A percentile compares a stretch with the other conserved stretches of the same genome.
phyloP scores from a whole-genome alignment of 2,888 invertebrate genomes.

The Miltochrista miniata region DNA sequence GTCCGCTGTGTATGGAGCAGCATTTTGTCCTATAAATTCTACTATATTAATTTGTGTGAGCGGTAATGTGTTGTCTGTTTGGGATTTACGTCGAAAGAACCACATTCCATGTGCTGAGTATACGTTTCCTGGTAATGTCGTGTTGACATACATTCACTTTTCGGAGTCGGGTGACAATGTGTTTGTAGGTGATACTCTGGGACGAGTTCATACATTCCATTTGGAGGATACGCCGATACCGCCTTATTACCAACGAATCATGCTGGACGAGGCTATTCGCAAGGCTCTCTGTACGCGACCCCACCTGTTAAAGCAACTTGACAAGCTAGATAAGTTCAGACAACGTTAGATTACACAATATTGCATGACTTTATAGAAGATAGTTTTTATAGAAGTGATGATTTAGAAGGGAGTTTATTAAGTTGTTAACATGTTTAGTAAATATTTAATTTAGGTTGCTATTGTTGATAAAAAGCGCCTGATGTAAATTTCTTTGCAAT shows the following conservation, averaged over 20 bases:
- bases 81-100: slow-evolving; percentile 90
- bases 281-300: slow-evolving; percentile 86
- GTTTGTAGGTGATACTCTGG: slow-evolving; percentile 87
- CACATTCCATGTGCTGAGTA: slow-evolving; percentile 87
- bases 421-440: no score
- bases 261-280: slow-evolving; percentile 86
- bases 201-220: slow-evolving; percentile 86
- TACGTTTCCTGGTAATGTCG: slow-evolving; percentile 67
- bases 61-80: slow-evolving; percentile 87
- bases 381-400: no score
- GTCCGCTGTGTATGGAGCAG: slow-evolving; percentile 81
- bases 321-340: slow-evolving; percentile 64
- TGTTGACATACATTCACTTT: slow-evolving; percentile 84
- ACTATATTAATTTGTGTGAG: slow-evolving; percentile 88
- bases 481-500: no score
- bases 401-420: no score
- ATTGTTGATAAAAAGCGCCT: no score
- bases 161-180: slow-evolving; percentile 87
- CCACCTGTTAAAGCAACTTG: slow-evolving; percentile 83
- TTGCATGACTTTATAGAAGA: not conserved
- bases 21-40: slow-evolving; percentile 90
- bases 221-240: slow-evolving; percentile 90
- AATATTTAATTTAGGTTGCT: no score
- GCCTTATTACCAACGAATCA: slow-evolving; percentile 86
- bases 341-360: not conserved